A percentile compares a stretch with the other conserved stretches of the same genome.
Conservation (phyloP, 23 tunicate species). For the Oikopleura dioica region DNA sequence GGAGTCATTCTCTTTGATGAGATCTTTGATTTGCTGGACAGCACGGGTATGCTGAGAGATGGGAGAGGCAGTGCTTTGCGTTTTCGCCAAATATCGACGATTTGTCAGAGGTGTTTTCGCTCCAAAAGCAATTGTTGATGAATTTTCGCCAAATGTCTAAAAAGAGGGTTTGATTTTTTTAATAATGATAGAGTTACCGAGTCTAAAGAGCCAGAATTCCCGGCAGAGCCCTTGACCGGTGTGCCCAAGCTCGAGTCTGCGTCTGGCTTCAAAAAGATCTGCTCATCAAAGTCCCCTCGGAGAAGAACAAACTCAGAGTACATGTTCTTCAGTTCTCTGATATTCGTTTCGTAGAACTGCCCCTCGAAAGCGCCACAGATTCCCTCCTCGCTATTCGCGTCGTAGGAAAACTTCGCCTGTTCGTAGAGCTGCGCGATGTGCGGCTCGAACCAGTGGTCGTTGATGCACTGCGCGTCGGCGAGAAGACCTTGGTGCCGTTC, state of each 20-base stretch:
- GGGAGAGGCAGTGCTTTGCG: not conserved
- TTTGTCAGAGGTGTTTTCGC: constrained; percentile 68
- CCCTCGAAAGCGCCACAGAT: not conserved
- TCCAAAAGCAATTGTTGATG: too few relatives aligned
- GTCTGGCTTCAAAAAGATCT: constrained; percentile 59
- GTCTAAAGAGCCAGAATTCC: too few relatives aligned
- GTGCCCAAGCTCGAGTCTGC: constrained; percentile 57
- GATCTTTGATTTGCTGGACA: not conserved
- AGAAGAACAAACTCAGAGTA: constrained; percentile 57
- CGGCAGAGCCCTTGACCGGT: constrained; percentile 68
- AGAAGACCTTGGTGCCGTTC: not conserved
- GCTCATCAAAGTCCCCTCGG: constrained; percentile 81
- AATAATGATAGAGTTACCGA: too few relatives aligned
- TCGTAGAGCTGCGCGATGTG: not conserved
- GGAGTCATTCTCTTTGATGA: not conserved
- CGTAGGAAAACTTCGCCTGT: not conserved
- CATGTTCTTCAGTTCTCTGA: constrained; percentile 27
- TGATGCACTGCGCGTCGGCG: not conserved
- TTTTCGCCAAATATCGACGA: constrained; percentile 23
- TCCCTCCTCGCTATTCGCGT: not conserved
- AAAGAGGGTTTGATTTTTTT: too few relatives aligned
- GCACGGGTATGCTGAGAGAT: not conserved
- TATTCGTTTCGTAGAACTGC: not conserved
- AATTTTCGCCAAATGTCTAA: too few relatives aligned
- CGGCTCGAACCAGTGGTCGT: not conserved